Conservation (phyloP, 53 echinoderm and acorn worm species). For the Henricia sp. region DNA sequence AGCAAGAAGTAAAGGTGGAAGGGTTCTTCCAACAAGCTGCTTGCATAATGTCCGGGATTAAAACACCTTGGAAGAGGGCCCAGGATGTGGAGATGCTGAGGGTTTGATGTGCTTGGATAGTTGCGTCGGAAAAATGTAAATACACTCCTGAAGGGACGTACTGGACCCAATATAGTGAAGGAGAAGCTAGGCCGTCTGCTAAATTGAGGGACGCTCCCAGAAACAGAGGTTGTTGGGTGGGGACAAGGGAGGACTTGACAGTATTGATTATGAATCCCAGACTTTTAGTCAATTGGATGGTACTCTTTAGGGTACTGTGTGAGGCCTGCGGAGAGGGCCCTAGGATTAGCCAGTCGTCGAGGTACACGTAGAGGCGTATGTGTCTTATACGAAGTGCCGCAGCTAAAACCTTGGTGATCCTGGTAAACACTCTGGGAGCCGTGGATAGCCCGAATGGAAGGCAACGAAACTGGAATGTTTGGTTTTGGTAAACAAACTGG, state of each 20-base stretch:
- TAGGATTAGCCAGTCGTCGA: neutral
- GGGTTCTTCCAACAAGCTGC: no score
- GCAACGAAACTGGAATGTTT: no score
- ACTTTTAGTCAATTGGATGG: neutral
- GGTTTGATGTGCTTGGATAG: no score
- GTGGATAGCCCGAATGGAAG: conserved; percentile 27
- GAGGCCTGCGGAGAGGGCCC: neutral
- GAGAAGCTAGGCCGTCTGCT: neutral
- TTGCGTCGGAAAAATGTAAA: no score
- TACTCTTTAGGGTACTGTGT: neutral
- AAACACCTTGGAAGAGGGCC: no score
- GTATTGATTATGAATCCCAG: conserved; percentile 3
- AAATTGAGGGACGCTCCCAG: neutral
- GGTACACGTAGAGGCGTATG: conserved; percentile 26
- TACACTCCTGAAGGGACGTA: no score
- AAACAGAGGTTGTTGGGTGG: neutral
- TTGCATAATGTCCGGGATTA: no score
- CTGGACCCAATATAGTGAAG: no score
- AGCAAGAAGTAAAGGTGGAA: no score
- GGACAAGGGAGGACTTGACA: neutral
- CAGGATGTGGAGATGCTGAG: no score
- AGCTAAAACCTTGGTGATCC: conserved; percentile 28
- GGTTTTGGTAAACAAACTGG: neutral
- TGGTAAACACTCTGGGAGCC: conserved; percentile 51
- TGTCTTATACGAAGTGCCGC: conserved; percentile 18